Conservation (phyloP, 2,888 invertebrate species). For the Cantharis nigra region DNA sequence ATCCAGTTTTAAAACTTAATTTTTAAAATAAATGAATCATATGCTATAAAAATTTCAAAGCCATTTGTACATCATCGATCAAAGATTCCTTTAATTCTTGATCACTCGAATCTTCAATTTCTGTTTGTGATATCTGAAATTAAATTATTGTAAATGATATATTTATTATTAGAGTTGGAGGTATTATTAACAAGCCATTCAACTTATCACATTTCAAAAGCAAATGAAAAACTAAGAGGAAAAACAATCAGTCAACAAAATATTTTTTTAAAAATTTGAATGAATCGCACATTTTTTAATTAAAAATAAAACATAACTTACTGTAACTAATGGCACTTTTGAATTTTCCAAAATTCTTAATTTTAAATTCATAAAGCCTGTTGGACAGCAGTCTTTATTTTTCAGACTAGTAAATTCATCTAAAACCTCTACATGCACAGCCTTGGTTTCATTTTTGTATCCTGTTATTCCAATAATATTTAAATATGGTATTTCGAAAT, state of each 20-base stretch:
- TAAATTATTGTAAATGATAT: background rate
- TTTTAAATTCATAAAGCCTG: constrained; percentile 56
- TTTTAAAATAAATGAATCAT: constrained; percentile 43
- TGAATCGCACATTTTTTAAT: no score
- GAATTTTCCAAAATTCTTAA: constrained; percentile 51
- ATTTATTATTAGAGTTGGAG: no score
- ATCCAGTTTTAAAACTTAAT: constrained; percentile 17
- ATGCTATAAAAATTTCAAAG: background rate
- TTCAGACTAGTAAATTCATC: constrained; percentile 53
- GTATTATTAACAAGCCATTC: no score
- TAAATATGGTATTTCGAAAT: constrained; percentile 48
- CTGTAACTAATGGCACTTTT: constrained; percentile 50
- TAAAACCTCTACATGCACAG: constrained; percentile 55
- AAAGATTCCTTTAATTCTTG: constrained; percentile 43
- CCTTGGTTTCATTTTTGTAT: constrained; percentile 46
- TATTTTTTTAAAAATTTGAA: no score
- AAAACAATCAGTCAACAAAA: no score
- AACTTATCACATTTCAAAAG: no score
- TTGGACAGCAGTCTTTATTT: constrained; percentile 46
- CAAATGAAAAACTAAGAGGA: no score
- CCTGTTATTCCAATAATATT: constrained; percentile 53
- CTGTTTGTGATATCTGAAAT: constrained; percentile 37
- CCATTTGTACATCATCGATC: constrained; percentile 39
- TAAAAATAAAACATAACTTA: constrained; percentile 38
- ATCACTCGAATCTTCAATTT: constrained; percentile 42